phyloP scores from a whole-genome alignment of 2,113 vertebrate genomes.

The Nyctereutes procyonoides region DNA sequence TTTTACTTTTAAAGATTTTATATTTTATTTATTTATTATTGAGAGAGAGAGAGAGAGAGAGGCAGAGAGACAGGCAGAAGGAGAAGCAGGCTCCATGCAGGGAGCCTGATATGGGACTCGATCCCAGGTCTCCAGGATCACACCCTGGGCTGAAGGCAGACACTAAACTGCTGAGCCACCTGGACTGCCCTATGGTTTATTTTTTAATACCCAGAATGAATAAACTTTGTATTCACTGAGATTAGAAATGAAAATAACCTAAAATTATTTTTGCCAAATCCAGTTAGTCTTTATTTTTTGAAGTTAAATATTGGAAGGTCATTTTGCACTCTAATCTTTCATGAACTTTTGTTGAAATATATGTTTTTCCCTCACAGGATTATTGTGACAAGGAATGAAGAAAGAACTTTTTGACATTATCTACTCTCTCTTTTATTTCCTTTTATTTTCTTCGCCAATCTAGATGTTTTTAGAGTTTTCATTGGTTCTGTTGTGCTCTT shows the following conservation, averaged over 20 bases:
- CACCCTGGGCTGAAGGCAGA: no score
- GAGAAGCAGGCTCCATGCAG: no score
- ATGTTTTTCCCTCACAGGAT: not conserved
- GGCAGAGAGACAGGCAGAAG: no score
- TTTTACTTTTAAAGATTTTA: no score
- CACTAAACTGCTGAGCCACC: no score
- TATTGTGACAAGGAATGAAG: conserved; percentile 33
- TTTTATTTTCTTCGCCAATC: not conserved
- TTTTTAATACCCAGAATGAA: conserved; percentile 9
- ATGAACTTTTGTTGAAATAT: conserved; percentile 41
- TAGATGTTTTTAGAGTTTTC: conserved; percentile 22
- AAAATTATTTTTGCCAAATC: not conserved
- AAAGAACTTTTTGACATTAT: not conserved
- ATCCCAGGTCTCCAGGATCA: no score
- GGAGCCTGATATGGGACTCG: no score
- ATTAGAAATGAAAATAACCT: conserved; percentile 27
- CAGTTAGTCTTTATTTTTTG: conserved; percentile 14
- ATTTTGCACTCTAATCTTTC: conserved; percentile 6
- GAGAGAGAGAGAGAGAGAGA: no score
- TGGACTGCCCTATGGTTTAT: not conserved
- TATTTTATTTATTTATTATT: no score
- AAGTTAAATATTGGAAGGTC: conserved; percentile 15
- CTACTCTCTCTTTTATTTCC: not conserved
- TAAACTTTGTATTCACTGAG: conserved; percentile 5
- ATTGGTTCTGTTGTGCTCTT: not conserved